Conservation (phyloP, 2,888 invertebrate genomes). For the Agrypnus murinus region DNA sequence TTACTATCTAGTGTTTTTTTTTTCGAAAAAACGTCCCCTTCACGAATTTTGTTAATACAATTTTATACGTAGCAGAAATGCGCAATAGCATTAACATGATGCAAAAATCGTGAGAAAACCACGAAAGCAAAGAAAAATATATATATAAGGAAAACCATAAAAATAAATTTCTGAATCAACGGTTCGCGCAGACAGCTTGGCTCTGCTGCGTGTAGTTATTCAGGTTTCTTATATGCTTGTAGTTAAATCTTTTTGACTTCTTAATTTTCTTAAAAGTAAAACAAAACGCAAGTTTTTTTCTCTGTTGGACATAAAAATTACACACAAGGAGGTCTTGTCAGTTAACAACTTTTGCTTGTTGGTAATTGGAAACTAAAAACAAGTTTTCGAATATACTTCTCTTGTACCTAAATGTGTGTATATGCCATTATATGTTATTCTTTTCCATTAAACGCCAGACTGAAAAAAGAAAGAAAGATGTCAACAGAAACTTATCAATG, state of each 20-base stretch:
- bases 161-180: conserved; percentile 40
- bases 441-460: not conserved
- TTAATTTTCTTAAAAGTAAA: not conserved
- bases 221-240: not conserved
- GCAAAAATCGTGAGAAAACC: conserved; percentile 3
- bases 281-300: conserved; percentile 7
- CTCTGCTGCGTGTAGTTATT: conserved; percentile 23
- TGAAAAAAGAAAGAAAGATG: not conserved
- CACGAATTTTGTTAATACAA: not conserved
- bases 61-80: conserved; percentile 1
- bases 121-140: not conserved
- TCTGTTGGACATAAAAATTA: conserved; percentile 7
- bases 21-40: conserved; percentile 16
- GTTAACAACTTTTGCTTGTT: conserved; percentile 18
- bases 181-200: conserved; percentile 44
- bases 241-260: not conserved
- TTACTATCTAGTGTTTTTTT: conserved; percentile 21
- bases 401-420: too few species aligned
- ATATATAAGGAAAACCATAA: conserved; percentile 28
- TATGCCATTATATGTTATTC: too few species aligned
- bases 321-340: conserved; percentile 28
- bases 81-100: conserved; percentile 4
- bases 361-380: conserved; percentile 11
- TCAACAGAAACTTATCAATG: conserved; percentile 18
- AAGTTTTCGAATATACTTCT: not conserved